phyloP scores from a whole-genome alignment of 2,888 invertebrate species.

The Lampropteryx suffumata region DNA sequence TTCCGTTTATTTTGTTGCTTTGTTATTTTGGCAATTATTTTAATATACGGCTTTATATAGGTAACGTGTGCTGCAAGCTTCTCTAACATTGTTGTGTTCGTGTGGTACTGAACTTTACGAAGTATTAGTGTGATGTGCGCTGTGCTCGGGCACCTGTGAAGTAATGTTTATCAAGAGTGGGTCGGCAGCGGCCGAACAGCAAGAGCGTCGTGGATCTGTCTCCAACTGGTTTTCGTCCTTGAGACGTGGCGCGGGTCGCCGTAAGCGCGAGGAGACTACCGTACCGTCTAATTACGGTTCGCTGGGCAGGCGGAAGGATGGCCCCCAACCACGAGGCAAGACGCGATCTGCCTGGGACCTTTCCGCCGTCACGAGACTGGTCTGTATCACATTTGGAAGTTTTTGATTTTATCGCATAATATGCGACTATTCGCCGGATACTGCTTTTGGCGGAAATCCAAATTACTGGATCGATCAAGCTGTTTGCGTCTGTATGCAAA shows the following conservation, averaged over 20 bases:
- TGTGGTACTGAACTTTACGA: constrained; percentile 44
- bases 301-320: constrained; percentile 77
- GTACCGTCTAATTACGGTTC: constrained; percentile 77
- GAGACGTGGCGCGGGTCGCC: constrained; percentile 82
- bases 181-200: constrained; percentile 68
- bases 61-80: constrained; percentile 63
- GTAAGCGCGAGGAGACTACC: constrained; percentile 69
- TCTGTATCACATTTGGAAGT: constrained; percentile 65
- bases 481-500: constrained; percentile 61
- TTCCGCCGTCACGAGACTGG: constrained; percentile 81
- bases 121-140: constrained; percentile 69
- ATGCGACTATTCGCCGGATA: constrained; percentile 58
- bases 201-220: constrained; percentile 87
- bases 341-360: constrained; percentile 85
- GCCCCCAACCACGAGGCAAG: constrained; percentile 71
- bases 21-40: constrained; percentile 56
- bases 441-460: constrained; percentile 70
- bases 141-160: constrained; percentile 62
- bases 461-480: constrained; percentile 73
- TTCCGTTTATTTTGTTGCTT: constrained; percentile 70
- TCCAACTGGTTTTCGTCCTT: constrained; percentile 92
- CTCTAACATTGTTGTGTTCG: constrained; percentile 57
- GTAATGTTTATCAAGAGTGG: constrained; percentile 81
- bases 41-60: constrained; percentile 62
- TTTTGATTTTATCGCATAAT: constrained; percentile 34